phyloP scores from a whole-genome alignment of 2,113 vertebrate species.

The Notothenia rossii region DNA sequence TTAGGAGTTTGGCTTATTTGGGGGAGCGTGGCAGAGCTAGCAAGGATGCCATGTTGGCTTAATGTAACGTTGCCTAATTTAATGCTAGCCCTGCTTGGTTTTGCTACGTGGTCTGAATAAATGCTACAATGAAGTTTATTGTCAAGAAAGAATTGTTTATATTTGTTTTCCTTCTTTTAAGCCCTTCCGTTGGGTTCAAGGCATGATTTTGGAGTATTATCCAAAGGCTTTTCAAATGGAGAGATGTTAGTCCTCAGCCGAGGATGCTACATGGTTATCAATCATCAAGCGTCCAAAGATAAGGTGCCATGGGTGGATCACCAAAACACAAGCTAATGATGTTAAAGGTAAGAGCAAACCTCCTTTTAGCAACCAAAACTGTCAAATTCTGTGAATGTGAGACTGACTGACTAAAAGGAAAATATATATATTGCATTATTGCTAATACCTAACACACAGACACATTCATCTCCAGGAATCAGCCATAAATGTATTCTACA shows the following conservation, averaged over 20 bases:
- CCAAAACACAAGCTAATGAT: neutral
- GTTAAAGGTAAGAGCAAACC: neutral
- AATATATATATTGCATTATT: neutral
- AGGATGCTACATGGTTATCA: neutral
- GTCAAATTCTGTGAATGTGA: neutral
- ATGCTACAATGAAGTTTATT: too few species aligned
- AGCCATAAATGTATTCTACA: neutral
- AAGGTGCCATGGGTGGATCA: neutral
- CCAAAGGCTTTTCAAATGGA: neutral
- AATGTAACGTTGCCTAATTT: too few species aligned
- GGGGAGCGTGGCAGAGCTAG: too few species aligned
- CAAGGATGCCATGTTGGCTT: too few species aligned
- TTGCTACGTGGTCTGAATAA: too few species aligned
- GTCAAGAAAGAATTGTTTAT: too few species aligned
- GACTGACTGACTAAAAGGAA: neutral
- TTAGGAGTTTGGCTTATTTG: too few species aligned
- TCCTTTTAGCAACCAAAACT: neutral
- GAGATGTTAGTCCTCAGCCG: too few species aligned
- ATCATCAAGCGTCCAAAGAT: neutral
- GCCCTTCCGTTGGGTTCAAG: neutral
- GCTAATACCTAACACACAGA: neutral
- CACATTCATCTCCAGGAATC: neutral
- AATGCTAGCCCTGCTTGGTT: too few species aligned
- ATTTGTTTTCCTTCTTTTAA: neutral
- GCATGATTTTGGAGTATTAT: neutral